Conservation (phyloP, 2,888 invertebrate species). For the Coremacera marginata region DNA sequence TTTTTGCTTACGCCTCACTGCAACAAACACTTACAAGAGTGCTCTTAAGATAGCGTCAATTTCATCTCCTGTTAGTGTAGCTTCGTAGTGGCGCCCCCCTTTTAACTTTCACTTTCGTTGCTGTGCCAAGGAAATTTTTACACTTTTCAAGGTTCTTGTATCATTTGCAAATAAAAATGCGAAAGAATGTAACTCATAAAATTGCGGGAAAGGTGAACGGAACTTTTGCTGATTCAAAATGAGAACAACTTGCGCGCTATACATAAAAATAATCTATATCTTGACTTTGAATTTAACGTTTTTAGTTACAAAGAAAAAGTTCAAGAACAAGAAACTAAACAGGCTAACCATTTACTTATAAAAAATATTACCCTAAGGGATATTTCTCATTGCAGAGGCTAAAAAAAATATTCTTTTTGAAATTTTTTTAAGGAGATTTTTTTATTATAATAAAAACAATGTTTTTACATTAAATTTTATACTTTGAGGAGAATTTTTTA, state of each 20-base stretch:
- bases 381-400: no score
- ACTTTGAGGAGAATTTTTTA: no score
- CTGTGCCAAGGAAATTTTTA: constrained; percentile 2
- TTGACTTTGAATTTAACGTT: constrained; percentile 22
- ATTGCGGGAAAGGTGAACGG: constrained; percentile 20
- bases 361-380: no score
- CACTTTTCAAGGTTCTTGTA: constrained; percentile 12
- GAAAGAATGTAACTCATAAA: constrained; percentile 24
- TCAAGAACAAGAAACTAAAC: no score
- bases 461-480: no score
- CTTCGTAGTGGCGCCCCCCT: not conserved
- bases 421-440: no score
- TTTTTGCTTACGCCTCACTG: not conserved
- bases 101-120: constrained; percentile 16
- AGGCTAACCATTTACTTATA: no score
- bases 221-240: constrained; percentile 10
- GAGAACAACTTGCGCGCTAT: not conserved
- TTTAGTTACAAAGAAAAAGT: not conserved
- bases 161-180: not conserved
- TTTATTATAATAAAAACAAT: no score
- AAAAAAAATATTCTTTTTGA: no score
- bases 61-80: not conserved
- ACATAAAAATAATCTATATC: not conserved
- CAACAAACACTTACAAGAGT: not conserved
- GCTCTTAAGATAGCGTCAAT: not conserved